These are phyloP conservation scores for Drosophila mettleri DNA, from an alignment of 2,888 invertebrate genomes.

Conservation along the genomic window DNA sequence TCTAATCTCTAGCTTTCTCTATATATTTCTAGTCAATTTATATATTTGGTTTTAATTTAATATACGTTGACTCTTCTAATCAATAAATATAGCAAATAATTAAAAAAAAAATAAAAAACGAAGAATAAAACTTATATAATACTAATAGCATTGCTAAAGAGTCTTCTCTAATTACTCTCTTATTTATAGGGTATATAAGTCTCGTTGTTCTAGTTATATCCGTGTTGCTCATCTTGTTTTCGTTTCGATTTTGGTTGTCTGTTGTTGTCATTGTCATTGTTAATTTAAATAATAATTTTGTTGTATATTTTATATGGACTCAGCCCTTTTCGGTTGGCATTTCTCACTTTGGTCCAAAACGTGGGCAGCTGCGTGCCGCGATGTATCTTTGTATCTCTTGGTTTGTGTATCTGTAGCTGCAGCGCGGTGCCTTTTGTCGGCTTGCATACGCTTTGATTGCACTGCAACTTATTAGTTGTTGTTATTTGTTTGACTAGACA, in stretches of 20 bases:
- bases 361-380: constrained; percentile 33
- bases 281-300: constrained; percentile 74
- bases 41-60: no score
- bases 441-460: constrained; percentile 69
- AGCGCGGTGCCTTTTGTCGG: constrained; percentile 75
- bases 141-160: background rate
- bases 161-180: background rate
- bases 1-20: no score
- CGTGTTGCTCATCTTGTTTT: background rate
- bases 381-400: constrained; percentile 10
- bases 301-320: constrained; percentile 54
- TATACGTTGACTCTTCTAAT: no score
- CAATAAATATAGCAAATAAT: no score
- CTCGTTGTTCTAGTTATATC: constrained; percentile 3
- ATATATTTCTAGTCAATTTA: no score
- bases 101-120: no score
- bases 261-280: constrained; percentile 45
- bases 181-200: constrained; percentile 16
- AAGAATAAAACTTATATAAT: no score
- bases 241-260: constrained; percentile 32
- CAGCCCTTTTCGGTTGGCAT: constrained; percentile 33
- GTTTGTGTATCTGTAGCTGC: constrained; percentile 17
- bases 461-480: constrained; percentile 81
- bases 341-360: constrained; percentile 46
- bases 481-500: constrained; percentile 82